Evolutionary conservation across 2,888 invertebrate genomes (phyloP), one percentile per base, ranked within the genome.

Genomic region (Quadroppia sp.): DNA sequence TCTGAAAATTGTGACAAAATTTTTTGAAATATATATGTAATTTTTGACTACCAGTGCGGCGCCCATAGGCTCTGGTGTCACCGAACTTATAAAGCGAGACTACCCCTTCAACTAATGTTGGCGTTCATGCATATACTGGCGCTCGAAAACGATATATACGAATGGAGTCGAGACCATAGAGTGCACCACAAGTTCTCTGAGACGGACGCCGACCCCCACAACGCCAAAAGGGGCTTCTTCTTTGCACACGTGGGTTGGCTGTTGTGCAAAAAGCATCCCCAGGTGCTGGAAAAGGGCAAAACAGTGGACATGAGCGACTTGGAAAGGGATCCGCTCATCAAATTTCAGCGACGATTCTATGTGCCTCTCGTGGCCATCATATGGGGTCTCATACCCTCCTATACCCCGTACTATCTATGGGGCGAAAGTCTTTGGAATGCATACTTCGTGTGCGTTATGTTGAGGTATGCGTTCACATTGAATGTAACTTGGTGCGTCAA

Each of bases 401-500:
- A 86, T 76, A 86, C 94, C 71, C 95, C 96, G 0, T 88, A 88
- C 81, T 88, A 90, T 81, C 88, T 87, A 80, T 96, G 94, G 94
- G 85, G 88, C 56, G 96, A 97, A 82, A 85, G 86, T 0, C 81
- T 90, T 15, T 86, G 88, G 84, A 88, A 87, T 78, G 89, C 93
- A 3, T 94, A 92, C 83, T 90, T 91, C 85, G 86, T 94, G 11
- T 89, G 90, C 80, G 86, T 86, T 1, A 88, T 91, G 77, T 86
- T 89, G 78, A 87, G 96, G 71, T 96, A 94, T 83, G 89, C 89
- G 72, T 85, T 89, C 77, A 91, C 90, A 0, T 86, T 97, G 7
- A 93, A 97, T 83, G 89, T 91, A 78, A 96, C 96, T 0, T 96
- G 91, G 86, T 88, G 90, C 79, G 94, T 96, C n/a, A 96, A 96